These are phyloP conservation scores for Drepana arcuata DNA, from an alignment of 1,140 invertebrate species.

Conservation along the genomic window DNA sequence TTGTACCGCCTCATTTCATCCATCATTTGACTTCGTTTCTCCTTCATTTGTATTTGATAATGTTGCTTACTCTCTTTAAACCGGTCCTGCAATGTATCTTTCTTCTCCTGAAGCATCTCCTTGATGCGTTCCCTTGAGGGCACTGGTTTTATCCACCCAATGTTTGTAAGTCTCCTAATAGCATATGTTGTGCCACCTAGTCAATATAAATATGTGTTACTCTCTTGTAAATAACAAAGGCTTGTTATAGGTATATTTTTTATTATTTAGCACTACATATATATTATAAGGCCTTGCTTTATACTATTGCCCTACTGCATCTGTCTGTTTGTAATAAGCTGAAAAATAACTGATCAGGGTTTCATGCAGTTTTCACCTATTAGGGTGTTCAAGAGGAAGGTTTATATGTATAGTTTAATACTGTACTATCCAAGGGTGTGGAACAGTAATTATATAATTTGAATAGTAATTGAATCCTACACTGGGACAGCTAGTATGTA, in stretches of 20 bases:
- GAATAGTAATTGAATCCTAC: constrained; percentile 4
- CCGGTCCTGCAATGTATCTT: constrained; percentile 68
- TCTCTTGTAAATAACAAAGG: not conserved
- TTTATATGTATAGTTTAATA: no score
- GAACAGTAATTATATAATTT: no score
- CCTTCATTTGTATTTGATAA: constrained; percentile 51
- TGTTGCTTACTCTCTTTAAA: constrained; percentile 67
- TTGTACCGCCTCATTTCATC: constrained; percentile 68
- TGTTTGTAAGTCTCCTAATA: constrained; percentile 78
- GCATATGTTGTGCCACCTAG: constrained; percentile 79
- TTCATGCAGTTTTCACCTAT: no score
- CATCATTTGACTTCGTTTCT: constrained; percentile 61
- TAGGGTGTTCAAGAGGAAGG: no score
- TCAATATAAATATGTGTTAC: constrained; percentile 1
- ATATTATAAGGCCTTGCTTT: no score
- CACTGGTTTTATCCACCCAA: constrained; percentile 80
- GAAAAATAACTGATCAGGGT: no score
- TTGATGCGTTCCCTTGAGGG: constrained; percentile 74
- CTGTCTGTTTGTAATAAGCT: no score
- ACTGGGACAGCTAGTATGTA: no score
- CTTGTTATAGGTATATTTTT: no score
- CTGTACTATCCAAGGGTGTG: no score
- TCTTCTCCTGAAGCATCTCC: constrained; percentile 74
- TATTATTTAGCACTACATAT: no score
- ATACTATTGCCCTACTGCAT: no score